Base-by-base conservation (phyloP, 2,113 vertebrate genomes). In the Prunella himalayana region DNA sequence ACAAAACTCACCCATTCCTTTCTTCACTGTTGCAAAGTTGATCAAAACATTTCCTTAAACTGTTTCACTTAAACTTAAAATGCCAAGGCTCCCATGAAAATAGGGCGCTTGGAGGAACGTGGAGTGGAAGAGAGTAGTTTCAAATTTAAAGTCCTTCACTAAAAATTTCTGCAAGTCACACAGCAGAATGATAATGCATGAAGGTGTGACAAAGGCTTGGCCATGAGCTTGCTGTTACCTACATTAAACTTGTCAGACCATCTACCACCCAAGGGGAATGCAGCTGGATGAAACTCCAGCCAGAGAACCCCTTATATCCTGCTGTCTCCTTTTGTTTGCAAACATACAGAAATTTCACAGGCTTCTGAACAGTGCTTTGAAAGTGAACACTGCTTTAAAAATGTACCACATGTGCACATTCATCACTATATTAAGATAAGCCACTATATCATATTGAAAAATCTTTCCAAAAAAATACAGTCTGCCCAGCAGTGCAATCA, bases 391-490 rank as follows among this genome's bases (percentile, higher is more conserved):
- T 39, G 59, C 71, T 86, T 93, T 33, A 71, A 16, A 95, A 93
- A n/a, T n/a, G 22, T 42, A 70, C 63, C 50, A 56, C 76, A 51
- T 56, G n/a, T 64, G 44, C 61, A 81, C 20, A 76, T 37, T 56
- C 60, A 78, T 95, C 79, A 28, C 81, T 90, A n/a, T 27, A 63
- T 69, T 78, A 93, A 94, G 86, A 90, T 79, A 94, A 96, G 51
- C 82, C 88, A 94, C 90, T 88, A 68, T 20, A 91, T 80, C 53
- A 72, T 41, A 56, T 3, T 60, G 80, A 95, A 97, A 84, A 97
- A 88, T 82, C 87, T 96, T 93, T 63, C 84, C 89, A 72, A 88
- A n/a, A 86, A 91, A 94, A 95, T 22, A 51, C 81, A 96, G 44
- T 94, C 96, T 94, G 79, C 91, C 84, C 87, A 86, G 50, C 60